Base-by-base conservation (phyloP, 2,888 invertebrate genomes). In the Pheosia gnoma region DNA sequence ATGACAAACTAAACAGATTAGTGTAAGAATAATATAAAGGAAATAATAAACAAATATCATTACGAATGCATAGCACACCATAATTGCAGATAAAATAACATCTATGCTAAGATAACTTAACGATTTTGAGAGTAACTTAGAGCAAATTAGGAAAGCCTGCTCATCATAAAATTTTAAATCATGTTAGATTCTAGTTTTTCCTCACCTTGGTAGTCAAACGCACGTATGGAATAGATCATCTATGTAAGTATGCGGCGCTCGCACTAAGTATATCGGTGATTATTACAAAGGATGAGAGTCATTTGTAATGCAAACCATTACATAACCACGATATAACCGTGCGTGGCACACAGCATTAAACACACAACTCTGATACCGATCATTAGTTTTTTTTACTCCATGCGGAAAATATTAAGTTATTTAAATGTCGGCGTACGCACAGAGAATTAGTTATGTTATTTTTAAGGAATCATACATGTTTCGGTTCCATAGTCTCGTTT, bases 401-500 rank as follows among this genome's bases (percentile, higher is more conserved):
- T n/a, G 47, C 47, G 47, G 47, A n/a, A 47, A n/a, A 47, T 47
- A 47, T 47, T 47, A 11, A 25, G 47, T 5, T 47, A 3, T 4
- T 47, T n/a, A n/a, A 9, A 10, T 8, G 5, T 7, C 41, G 41
- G 8, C 6, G 41, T 11, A 47, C 47, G 47, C 47, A 47, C n/a
- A 51, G 36, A 38, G 38, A 39, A 39, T 47, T 47, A 47, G 47
- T 47, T 47, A 45, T 9, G 45, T 37, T 37, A 39, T 54, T 54
- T 38, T 39, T 36, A 54, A 6, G 37, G 2, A 43, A 13, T 4
- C 41, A 54, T 43, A 56, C 56, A 51, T 51, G 25, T 8, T 10
- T 38, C 45, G 45, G 13, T 25, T 9, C 9, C 57, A 43, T 9
- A 25, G 41, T 37, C 63, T 67, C 64, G 63, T 60, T 75, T 72